Conservation (phyloP, 2,113 vertebrate genomes). For the Lophura nycthemera region DNA sequence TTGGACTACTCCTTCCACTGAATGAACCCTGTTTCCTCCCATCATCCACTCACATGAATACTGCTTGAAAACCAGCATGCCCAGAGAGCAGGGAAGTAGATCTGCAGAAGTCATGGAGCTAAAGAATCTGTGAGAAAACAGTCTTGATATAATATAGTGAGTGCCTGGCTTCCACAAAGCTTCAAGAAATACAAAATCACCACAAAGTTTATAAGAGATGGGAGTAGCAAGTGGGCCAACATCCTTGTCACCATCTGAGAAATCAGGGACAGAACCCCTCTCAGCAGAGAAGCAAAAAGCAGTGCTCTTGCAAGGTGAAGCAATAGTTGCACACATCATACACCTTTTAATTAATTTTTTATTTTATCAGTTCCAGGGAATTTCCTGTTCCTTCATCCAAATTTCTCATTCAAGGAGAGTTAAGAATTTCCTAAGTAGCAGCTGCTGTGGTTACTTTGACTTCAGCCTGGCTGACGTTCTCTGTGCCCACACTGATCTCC, state of each 20-base stretch:
- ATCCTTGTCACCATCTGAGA: neutral
- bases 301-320: neutral
- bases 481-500: neutral
- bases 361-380: neutral
- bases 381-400: neutral
- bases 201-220: neutral
- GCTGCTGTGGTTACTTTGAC: neutral
- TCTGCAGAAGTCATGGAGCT: neutral
- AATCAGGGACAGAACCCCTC: neutral
- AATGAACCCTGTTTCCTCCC: neutral
- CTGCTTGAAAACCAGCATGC: neutral
- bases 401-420: neutral
- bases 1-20: neutral
- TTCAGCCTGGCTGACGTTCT: neutral
- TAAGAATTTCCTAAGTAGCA: neutral
- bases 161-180: neutral
- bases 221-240: neutral
- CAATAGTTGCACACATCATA: neutral
- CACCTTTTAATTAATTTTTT: neutral
- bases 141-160: neutral
- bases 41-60: fast-evolving
- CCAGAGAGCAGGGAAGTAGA: neutral
- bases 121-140: neutral
- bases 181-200: neutral
- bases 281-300: neutral